These are phyloP conservation scores for Petrocephalus sullivani DNA, from an alignment of 2,797 vertebrate species.

Conservation along the genomic window DNA sequence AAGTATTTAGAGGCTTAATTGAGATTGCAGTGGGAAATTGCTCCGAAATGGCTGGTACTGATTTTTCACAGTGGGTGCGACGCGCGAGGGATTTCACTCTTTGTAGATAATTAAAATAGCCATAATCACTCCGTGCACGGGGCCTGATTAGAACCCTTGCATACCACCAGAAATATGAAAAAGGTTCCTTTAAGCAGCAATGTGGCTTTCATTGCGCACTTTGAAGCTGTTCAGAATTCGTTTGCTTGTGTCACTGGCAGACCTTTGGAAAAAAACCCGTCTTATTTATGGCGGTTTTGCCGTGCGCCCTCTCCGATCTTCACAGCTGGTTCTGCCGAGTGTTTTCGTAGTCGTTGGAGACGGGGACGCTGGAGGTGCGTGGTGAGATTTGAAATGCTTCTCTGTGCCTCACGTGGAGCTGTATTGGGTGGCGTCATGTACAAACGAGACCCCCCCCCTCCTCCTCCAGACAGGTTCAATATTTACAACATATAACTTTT, in stretches of 20 bases:
- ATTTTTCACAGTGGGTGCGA: constrained; percentile 61
- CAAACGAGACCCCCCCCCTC: constrained; percentile 45
- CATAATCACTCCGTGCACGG: constrained; percentile 61
- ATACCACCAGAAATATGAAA: constrained; percentile 42
- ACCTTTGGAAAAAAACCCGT: background rate
- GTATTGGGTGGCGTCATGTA: constrained; percentile 84
- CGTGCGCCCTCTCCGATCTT: background rate
- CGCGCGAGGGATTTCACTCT: constrained; percentile 59
- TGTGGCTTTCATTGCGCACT: background rate
- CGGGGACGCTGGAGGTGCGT: background rate
- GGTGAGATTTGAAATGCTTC: constrained; percentile 16
- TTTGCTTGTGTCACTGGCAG: background rate
- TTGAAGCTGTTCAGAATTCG: constrained; percentile 9
- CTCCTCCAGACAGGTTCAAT: background rate
- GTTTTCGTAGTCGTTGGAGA: background rate
- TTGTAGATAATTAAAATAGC: constrained; percentile 66
- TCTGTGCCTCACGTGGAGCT: constrained; percentile 56
- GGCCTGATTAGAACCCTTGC: constrained; percentile 58
- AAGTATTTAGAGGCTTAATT: constrained; percentile 93
- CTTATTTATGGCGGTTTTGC: background rate
- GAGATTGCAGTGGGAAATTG: constrained; percentile 89
- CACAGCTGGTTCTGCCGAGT: background rate
- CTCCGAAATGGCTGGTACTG: constrained; percentile 66
- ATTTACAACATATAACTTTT: background rate
- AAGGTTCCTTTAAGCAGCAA: constrained; percentile 35